Base-by-base conservation (phyloP, 1,140 invertebrate genomes). In the Pseudachorutes palmiensis region DNA sequence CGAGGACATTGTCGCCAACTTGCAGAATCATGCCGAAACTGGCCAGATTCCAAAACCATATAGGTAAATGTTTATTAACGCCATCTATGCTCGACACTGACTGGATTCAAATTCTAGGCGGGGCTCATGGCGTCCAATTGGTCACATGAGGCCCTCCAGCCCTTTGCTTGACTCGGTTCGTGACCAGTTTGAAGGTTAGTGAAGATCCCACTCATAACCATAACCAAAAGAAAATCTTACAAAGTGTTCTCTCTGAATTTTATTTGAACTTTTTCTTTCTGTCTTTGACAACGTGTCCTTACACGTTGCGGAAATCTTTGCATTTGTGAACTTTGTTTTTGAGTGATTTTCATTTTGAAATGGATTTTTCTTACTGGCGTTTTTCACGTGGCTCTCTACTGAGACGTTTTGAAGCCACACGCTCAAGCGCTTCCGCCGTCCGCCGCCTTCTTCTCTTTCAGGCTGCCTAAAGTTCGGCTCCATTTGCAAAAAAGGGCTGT, bases 1-100 rank as follows among this genome's bases (percentile, higher is more conserved):
- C 24, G 92, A 95, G 78, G 92, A 96, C 75, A 91, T 96, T 65
- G 92, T 95, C 12, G 91, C 91, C 48, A 96, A 95, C 80, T 79
- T 96, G 67, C 89, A 91, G 67, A 95, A 96, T 79, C 91, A 96
- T 75, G 91, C 91, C 0, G 92, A 94, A 79, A 95, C 92, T 31
- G 92, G 92, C 55, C 91, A 95, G 80, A 95, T 96, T 77, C 92
- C 92, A 0, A 96, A 95, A 80, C 92, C 92, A 2, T 96, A 96
- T 76, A 85, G 91, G 91, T 88, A 77, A 32, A 55, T 14, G 24
- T 61, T 61, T 26, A 3, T 63, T 22, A 63, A 3, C 32, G 29
- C 45, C 33, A 3, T 19, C 59, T 32, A 19, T 63, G 31, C 12
- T 41, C 9, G 16, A n/a, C n/a, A n/a, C n/a, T n/a, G n/a, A 29